These are phyloP conservation scores for Molossus molossus DNA, from an alignment of 2,797 vertebrate species.

Conservation along the genomic window DNA sequence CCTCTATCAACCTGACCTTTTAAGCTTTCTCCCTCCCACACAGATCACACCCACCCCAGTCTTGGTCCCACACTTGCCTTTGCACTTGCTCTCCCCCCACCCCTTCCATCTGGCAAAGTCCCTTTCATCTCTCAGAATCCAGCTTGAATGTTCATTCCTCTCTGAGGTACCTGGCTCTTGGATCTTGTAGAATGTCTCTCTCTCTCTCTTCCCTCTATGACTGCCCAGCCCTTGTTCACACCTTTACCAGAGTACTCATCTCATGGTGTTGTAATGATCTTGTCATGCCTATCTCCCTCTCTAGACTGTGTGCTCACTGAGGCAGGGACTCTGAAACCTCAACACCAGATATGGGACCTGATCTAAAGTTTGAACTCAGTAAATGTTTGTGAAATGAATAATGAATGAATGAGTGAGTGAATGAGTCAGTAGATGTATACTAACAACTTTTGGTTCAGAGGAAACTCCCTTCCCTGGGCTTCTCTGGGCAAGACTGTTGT, in stretches of 20 bases:
- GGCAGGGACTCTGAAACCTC: constrained; percentile 5
- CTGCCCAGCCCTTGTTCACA: not conserved
- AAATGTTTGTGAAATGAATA: constrained; percentile 56
- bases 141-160: not conserved
- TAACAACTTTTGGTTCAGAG: constrained; percentile 26
- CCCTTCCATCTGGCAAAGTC: not conserved
- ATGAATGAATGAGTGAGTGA: constrained; percentile 50
- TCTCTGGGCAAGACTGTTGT: constrained; percentile 18
- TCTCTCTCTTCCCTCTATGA: not conserved
- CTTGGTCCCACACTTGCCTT: not conserved
- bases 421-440: not conserved
- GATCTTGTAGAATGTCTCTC: not conserved
- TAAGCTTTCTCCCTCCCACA: not conserved
- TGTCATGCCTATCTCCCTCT: not conserved
- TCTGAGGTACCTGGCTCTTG: not conserved
- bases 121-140: constrained; percentile 4
- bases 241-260: constrained; percentile 11
- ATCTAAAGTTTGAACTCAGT: constrained; percentile 8
- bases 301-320: constrained; percentile 23
- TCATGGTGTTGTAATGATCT: constrained; percentile 25
- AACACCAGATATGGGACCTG: not conserved
- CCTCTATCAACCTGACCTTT: constrained; percentile 9
- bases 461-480: not conserved
- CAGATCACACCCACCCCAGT: not conserved
- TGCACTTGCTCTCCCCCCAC: not conserved